These are phyloP conservation scores for Eilema sororculum DNA, from an alignment of 2,888 invertebrate species.

Conservation along the genomic window DNA sequence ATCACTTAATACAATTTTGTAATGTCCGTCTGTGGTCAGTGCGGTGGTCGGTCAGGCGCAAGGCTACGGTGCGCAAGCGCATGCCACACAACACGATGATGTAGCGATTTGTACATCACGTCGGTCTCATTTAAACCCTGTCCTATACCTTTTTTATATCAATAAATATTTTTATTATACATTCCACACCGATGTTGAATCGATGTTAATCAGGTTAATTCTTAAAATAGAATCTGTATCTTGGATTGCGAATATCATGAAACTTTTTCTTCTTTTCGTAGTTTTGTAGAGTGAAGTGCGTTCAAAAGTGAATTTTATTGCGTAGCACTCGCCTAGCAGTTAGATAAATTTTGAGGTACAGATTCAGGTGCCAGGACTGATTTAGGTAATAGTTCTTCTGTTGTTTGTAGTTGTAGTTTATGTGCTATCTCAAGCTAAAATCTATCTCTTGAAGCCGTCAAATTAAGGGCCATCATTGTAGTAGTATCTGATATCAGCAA, in stretches of 20 bases:
- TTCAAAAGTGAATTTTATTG: conserved; percentile 44
- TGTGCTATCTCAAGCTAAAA: no score
- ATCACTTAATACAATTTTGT: conserved; percentile 71
- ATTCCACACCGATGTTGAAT: conserved; percentile 63
- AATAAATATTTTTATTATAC: conserved; percentile 74
- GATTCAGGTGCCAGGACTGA: no score
- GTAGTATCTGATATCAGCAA: no score
- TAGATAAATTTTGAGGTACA: no score
- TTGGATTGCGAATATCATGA: conserved; percentile 36
- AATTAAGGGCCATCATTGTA: no score
- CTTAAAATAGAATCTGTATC: conserved; percentile 49
- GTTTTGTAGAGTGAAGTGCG: conserved; percentile 33
- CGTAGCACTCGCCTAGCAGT: no score
- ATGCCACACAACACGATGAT: conserved; percentile 74
- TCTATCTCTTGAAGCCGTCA: no score
- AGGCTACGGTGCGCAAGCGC: conserved; percentile 45
- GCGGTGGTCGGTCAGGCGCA: conserved; percentile 46
- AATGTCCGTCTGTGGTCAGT: conserved; percentile 64
- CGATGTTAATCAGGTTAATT: conserved; percentile 69
- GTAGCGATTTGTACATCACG: conserved; percentile 66
- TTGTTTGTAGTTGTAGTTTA: no score
- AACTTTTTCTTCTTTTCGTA: conserved; percentile 25
- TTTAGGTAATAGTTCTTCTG: no score
- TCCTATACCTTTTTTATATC: conserved; percentile 69
- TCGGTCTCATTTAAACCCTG: conserved; percentile 68